phyloP scores from a whole-genome alignment of 2,888 invertebrate genomes.

The Lepidochrysops patricia region DNA sequence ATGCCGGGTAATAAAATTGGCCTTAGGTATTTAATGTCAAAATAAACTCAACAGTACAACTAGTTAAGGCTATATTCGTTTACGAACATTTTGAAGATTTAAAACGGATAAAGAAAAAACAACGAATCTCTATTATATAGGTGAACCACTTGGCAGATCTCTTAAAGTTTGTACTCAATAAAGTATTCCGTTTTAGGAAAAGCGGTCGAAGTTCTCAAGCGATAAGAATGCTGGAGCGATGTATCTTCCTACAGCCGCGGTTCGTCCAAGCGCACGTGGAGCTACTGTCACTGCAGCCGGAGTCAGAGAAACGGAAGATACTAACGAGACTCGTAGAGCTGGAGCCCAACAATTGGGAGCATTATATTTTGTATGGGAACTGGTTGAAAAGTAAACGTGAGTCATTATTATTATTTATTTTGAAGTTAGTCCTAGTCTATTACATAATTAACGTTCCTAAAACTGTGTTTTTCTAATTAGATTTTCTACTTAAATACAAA shows the following conservation, averaged over 20 bases:
- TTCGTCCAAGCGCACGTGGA: conserved; percentile 82
- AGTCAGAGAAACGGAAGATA: conserved; percentile 72
- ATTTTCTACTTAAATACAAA: no score
- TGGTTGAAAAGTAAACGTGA: conserved; percentile 79
- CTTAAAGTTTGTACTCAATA: neutral
- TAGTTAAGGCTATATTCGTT: no score
- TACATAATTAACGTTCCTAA: no score
- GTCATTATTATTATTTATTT: conserved; percentile 8
- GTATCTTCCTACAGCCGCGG: conserved; percentile 77
- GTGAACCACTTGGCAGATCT: neutral
- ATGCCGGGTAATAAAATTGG: no score
- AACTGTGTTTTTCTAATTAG: no score
- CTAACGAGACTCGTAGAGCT: conserved; percentile 76
- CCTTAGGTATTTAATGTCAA: no score
- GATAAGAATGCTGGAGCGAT: conserved; percentile 78
- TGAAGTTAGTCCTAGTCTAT: no score
- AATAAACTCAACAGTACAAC: no score
- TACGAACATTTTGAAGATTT: no score
- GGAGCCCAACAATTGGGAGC: conserved; percentile 80
- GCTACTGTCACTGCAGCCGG: conserved; percentile 74
- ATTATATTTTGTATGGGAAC: conserved; percentile 81
- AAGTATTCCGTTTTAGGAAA: conserved; percentile 62
- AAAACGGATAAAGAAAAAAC: no score
- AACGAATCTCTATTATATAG: no score
- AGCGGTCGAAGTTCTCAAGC: conserved; percentile 78